These are phyloP conservation scores for Cataglyphis altisquamis DNA, from an alignment of 2,888 invertebrate genomes.

Conservation along the genomic window DNA sequence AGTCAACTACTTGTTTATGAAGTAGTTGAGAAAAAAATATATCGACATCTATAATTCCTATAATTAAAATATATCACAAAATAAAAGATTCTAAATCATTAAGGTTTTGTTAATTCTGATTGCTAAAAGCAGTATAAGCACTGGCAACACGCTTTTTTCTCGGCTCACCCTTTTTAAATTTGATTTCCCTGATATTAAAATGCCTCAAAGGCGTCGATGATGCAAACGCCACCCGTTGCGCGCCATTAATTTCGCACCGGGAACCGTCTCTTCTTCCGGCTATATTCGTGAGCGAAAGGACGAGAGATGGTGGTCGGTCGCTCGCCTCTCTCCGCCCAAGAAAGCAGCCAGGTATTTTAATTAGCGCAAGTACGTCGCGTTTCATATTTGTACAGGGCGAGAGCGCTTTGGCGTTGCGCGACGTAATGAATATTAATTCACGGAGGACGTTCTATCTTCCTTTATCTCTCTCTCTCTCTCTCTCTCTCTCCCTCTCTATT, in stretches of 20 bases:
- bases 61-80: slow-evolving; percentile 1
- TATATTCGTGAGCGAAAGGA: slow-evolving; percentile 17
- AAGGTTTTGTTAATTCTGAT: not conserved
- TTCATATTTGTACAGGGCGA: slow-evolving; percentile 77
- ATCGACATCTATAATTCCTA: not conserved
- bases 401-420: slow-evolving; percentile 74
- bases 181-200: slow-evolving; percentile 38
- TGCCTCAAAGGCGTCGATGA: slow-evolving; percentile 42
- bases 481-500: not conserved
- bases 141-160: not conserved
- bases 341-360: slow-evolving; percentile 81
- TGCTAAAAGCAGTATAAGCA: not conserved
- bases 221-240: slow-evolving; percentile 44
- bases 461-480: slow-evolving; percentile 35
- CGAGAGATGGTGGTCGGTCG: slow-evolving; percentile 31
- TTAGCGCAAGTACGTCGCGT: slow-evolving; percentile 82
- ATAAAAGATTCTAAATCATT: not conserved
- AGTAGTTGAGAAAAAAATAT: not conserved
- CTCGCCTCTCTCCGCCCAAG: slow-evolving; percentile 61
- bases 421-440: slow-evolving; percentile 83
- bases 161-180: slow-evolving; percentile 29
- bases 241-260: slow-evolving; percentile 47
- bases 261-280: slow-evolving; percentile 36
- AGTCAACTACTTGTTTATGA: not conserved
- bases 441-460: slow-evolving; percentile 59